Conservation (phyloP, 2,113 vertebrate genomes). For the Aptenodytes patagonicus region DNA sequence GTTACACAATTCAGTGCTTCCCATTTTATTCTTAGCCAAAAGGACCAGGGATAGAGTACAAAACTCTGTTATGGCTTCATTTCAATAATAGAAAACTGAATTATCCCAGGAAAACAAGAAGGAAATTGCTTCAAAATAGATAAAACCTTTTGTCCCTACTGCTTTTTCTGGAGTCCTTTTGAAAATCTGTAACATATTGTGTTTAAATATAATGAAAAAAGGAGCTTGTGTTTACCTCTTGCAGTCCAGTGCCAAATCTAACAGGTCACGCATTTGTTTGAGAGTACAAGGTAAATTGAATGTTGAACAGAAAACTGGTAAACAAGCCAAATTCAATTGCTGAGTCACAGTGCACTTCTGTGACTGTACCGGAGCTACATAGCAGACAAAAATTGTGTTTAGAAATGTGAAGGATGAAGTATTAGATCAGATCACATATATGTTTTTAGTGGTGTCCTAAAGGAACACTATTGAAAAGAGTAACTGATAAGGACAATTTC, state of each 20-base stretch:
- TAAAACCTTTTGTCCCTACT: neutral
- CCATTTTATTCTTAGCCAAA: neutral
- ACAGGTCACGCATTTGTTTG: neutral
- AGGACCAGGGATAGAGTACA: neutral
- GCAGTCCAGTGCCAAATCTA: neutral
- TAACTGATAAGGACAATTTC: neutral
- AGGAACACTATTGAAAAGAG: neutral
- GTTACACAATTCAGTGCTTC: neutral
- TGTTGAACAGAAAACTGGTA: neutral
- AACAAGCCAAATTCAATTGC: neutral
- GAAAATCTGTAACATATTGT: neutral
- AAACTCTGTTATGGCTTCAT: neutral
- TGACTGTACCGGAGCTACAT: neutral
- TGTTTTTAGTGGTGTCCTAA: neutral
- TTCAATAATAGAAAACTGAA: neutral
- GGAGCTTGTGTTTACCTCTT: neutral
- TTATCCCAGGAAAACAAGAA: neutral
- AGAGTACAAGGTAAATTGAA: neutral
- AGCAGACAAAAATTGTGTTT: neutral
- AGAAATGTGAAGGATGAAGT: neutral
- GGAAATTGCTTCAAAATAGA: neutral
- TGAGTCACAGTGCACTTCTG: neutral
- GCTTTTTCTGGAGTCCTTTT: neutral
- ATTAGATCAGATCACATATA: neutral
- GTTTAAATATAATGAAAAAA: neutral